Evolutionary conservation across 2,113 vertebrate species (phyloP).

Genomic region (Hydrolagus affinis): DNA sequence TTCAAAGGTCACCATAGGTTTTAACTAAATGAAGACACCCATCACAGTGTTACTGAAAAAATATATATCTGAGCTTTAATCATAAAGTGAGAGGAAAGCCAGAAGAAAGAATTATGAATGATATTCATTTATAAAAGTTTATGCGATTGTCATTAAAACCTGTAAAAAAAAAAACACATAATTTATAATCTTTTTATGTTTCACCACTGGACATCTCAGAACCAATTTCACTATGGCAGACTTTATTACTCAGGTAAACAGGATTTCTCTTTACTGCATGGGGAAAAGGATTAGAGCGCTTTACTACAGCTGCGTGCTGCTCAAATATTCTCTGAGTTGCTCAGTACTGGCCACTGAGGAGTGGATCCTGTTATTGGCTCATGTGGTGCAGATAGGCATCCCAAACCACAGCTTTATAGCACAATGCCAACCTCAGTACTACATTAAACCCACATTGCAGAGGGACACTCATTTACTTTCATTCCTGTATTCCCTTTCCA

Average conservation of each 20-base stretch:
- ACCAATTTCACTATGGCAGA: slow-evolving; percentile 47
- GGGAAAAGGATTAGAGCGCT: slow-evolving; percentile 32
- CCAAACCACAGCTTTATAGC: slow-evolving; percentile 33
- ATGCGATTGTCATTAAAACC: slow-evolving; percentile 49
- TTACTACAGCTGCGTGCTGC: slow-evolving; percentile 38
- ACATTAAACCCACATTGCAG: slow-evolving; percentile 45
- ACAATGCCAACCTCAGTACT: slow-evolving; percentile 40
- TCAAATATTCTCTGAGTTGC: slow-evolving; percentile 37
- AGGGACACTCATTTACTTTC: slow-evolving; percentile 40
- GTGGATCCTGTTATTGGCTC: slow-evolving; percentile 40
- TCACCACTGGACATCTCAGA: slow-evolving; percentile 25
- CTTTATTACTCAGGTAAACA: slow-evolving; percentile 44
- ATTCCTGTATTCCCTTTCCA: slow-evolving; percentile 39
- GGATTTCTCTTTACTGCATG: not conserved
- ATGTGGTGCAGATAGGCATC: slow-evolving; percentile 42
- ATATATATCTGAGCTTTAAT: slow-evolving; percentile 40
- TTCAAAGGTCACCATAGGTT: slow-evolving; percentile 61
- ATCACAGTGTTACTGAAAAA: slow-evolving; percentile 57
- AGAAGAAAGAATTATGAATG: slow-evolving; percentile 51
- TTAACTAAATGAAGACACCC: slow-evolving; percentile 61
- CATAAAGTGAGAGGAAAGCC: slow-evolving; percentile 47
- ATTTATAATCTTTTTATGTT: slow-evolving; percentile 33
- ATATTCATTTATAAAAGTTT: slow-evolving; percentile 52
- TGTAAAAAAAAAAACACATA: slow-evolving; percentile 18
- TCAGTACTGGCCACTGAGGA: slow-evolving; percentile 41